These are phyloP conservation scores for Drosophila colorata DNA, from an alignment of 2,888 invertebrate species.

Conservation along the genomic window DNA sequence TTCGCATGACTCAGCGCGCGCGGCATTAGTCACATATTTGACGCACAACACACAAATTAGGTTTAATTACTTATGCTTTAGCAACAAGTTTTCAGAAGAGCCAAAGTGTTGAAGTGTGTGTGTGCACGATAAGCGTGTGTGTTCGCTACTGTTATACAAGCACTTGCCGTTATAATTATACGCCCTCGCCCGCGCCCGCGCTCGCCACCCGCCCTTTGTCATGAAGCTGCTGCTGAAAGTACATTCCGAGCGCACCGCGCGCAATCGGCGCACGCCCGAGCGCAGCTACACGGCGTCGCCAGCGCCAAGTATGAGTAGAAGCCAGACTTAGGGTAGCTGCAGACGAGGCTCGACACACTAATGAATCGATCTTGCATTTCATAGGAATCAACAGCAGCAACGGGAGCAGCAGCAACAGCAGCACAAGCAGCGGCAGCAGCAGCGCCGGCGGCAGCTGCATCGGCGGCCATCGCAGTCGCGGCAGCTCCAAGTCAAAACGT, in stretches of 20 bases:
- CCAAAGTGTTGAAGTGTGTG: background rate
- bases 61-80: slow-evolving; percentile 19
- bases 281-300: slow-evolving; percentile 56
- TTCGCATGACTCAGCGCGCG: slow-evolving; percentile 33
- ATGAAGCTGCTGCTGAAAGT: slow-evolving; percentile 85
- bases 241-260: slow-evolving; percentile 68
- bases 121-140: slow-evolving; percentile 7
- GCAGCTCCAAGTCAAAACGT: slow-evolving; percentile 43
- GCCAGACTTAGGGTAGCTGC: background rate
- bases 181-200: background rate
- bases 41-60: slow-evolving; percentile 18
- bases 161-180: slow-evolving; percentile 25
- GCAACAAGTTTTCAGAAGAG: background rate
- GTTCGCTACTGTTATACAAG: slow-evolving; percentile 20
- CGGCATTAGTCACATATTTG: slow-evolving; percentile 26
- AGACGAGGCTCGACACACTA: background rate
- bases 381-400: slow-evolving; percentile 49
- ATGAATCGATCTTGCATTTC: slow-evolving; percentile 1
- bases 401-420: slow-evolving; percentile 7
- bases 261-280: slow-evolving; percentile 37
- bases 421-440: slow-evolving; percentile 11
- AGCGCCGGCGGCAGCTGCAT: background rate
- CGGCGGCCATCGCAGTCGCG: slow-evolving; percentile 19
- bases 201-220: background rate
- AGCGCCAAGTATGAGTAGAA: slow-evolving; percentile 26